A percentile compares a stretch with the other conserved stretches of the same genome.
phyloP scores from a whole-genome alignment of 2,888 invertebrate species.

The Caenorhabditis doughertyi region DNA sequence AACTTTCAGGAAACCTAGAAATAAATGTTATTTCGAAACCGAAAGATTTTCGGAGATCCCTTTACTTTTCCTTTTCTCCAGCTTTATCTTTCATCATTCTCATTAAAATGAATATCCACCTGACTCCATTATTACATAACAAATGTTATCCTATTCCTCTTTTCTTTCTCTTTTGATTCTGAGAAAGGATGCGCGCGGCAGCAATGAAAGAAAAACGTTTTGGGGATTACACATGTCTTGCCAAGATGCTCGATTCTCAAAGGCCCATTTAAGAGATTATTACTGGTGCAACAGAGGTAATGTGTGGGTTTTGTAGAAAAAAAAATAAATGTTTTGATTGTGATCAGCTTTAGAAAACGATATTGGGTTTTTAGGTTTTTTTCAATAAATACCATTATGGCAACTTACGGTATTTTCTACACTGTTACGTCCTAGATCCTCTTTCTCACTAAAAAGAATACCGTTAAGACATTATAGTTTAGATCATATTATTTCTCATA shows the following conservation, averaged over 20 bases:
- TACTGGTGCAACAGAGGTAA: not conserved
- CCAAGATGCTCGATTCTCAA: not conserved
- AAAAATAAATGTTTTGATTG: too few species aligned
- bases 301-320: not conserved
- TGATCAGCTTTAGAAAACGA: too few species aligned
- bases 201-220: not conserved
- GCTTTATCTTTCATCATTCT: not conserved
- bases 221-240: conserved; percentile 40
- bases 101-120: conserved; percentile 8
- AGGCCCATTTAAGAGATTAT: conserved; percentile 25
- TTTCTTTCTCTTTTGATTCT: not conserved
- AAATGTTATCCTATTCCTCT: not conserved
- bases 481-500: too few species aligned
- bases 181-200: conserved; percentile 1
- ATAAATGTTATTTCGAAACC: too few species aligned
- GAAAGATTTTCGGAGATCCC: not conserved
- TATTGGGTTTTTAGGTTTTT: too few species aligned
- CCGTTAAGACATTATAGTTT: too few species aligned
- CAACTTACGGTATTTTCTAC: too few species aligned
- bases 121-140: conserved; percentile 6
- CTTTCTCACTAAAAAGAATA: too few species aligned
- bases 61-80: not conserved
- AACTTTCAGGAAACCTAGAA: too few species aligned
- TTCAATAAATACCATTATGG: too few species aligned
- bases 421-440: too few species aligned